These are phyloP conservation scores for Globicephala melas DNA, from an alignment of 2,113 vertebrate species.

Conservation along the genomic window DNA sequence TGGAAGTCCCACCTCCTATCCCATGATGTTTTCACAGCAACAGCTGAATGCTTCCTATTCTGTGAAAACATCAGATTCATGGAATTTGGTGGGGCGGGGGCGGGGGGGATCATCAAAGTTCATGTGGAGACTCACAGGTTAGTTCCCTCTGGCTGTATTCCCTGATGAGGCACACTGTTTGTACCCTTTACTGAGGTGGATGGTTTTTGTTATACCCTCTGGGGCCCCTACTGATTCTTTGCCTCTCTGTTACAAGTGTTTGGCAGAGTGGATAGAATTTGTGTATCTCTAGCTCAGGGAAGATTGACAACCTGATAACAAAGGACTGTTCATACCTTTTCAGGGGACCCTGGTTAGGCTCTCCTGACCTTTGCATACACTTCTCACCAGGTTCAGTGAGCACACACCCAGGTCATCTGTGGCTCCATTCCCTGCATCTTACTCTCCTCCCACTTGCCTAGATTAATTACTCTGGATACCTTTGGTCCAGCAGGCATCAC, in stretches of 20 bases:
- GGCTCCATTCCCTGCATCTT: background rate
- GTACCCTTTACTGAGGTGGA: background rate
- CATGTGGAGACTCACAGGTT: background rate
- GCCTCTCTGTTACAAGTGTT: background rate
- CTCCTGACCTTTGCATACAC: background rate
- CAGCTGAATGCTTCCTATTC: background rate
- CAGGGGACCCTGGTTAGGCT: background rate
- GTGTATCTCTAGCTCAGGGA: background rate
- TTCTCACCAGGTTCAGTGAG: background rate
- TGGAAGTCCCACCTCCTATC: background rate
- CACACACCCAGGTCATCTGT: background rate
- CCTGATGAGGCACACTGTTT: background rate
- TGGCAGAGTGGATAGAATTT: slow-evolving; percentile 4
- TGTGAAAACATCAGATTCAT: background rate
- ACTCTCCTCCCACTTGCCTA: background rate
- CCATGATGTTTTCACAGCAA: background rate
- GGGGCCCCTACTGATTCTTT: background rate
- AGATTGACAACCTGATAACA: slow-evolving; percentile 8
- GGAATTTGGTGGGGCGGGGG: background rate
- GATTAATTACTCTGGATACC: background rate
- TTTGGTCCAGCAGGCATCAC: background rate
- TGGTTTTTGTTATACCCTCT: background rate
- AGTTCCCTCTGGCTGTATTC: background rate
- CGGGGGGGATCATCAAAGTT: background rate
- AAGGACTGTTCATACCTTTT: background rate